Base-by-base conservation (phyloP, 2,888 invertebrate genomes). In the Harpalus rubripes region DNA sequence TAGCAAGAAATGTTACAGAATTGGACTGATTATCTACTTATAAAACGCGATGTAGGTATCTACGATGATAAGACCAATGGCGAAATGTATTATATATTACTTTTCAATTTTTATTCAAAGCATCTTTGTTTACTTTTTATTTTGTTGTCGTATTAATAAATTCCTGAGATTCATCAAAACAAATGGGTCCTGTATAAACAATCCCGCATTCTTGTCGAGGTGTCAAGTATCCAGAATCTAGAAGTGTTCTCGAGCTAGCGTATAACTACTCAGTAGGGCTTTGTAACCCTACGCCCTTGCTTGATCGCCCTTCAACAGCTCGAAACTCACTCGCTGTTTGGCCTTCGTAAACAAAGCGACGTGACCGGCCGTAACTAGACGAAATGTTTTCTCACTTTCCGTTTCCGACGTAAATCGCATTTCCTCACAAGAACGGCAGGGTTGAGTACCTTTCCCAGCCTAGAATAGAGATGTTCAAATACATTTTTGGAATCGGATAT, bases 311-410 rank as follows among this genome's bases (percentile, higher is more conserved):
- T 12, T 68, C 16, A 44, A 44, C 41, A 44, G 41, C 44, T 74
- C 39, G 10, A 12, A 52, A 52, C 10, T 52, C 32, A 32, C 15
- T 52, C 32, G 68, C 7, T 68, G 68, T 68, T 68, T 68, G 68
- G 15, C 15, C 68, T 68, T 74, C 12, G 72, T 44, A 74, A 74
- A 74, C 72, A 74, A 74, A 44, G 16, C 12, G 41, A 68, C 68
- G 68, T 68, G 68, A 68, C 68, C 44, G 72, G 7, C 72, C 72
- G 72, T 74, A 74, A 74, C 72, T 74, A 74, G 72, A 68, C 68
- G 68, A 41, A 74, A 74, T 74, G 72, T 74, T 74, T 74, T 74
- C 72, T 74, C 72, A 74, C 72, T 74, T 74, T 74, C 72, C 72
- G 44, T 74, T 74, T 74, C 72, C 72, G 41, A 16, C 41, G 68